A percentile compares a stretch with the other conserved stretches of the same genome.
phyloP scores from a whole-genome alignment of 2,113 vertebrate species.

The Bagarius yarrelli region DNA sequence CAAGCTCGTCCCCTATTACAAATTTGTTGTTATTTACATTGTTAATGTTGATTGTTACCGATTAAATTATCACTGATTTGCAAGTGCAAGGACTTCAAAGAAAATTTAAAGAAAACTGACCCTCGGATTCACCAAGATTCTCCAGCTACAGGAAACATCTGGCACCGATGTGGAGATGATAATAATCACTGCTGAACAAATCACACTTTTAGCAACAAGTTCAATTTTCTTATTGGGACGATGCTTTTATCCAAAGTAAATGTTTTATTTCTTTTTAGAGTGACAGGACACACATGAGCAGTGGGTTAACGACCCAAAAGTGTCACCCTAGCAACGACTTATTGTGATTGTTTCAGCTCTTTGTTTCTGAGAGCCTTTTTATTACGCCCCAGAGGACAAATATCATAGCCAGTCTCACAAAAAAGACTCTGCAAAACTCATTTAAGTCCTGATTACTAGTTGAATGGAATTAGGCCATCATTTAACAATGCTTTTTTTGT shows the following conservation, averaged over 20 bases:
- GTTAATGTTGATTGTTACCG: not conserved
- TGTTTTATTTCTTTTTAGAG: not conserved
- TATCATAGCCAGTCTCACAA: not conserved
- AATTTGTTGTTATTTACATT: no score
- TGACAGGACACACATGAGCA: not conserved
- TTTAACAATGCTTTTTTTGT: not conserved
- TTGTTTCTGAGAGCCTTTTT: not conserved
- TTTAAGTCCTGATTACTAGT: not conserved
- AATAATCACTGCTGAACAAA: not conserved
- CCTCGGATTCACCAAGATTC: not conserved
- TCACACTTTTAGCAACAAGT: not conserved
- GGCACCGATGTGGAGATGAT: no score
- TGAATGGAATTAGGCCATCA: not conserved
- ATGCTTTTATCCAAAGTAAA: not conserved
- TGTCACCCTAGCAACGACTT: not conserved
- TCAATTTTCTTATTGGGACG: not conserved
- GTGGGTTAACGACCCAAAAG: not conserved
- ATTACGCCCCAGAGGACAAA: not conserved
- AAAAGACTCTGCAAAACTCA: not conserved
- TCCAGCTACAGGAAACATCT: no score
- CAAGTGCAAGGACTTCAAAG: not conserved
- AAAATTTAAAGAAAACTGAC: no score
- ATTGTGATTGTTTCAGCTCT: not conserved
- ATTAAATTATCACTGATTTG: not conserved
- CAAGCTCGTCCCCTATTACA: not conserved